Conservation (phyloP, 2,797 vertebrate species). For the Gymnocypris eckloni region DNA sequence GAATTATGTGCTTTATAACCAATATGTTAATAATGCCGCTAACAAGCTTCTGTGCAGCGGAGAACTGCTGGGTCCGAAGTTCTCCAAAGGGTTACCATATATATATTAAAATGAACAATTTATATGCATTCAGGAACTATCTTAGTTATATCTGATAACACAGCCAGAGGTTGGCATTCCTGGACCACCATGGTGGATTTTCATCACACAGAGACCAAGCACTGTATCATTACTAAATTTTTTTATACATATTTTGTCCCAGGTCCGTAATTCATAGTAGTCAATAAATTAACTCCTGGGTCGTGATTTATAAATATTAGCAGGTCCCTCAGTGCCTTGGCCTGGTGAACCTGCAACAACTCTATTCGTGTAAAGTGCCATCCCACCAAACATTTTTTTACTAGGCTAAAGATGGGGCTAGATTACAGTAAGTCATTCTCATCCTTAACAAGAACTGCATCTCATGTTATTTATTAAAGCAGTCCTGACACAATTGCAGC, state of each 20-base stretch:
- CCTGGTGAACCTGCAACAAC: too few relatives aligned
- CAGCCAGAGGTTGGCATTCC: too few relatives aligned
- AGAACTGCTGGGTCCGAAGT: too few relatives aligned
- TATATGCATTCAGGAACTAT: background rate
- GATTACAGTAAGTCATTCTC: background rate
- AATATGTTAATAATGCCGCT: background rate
- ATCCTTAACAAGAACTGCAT: background rate
- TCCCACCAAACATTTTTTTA: background rate
- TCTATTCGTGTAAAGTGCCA: background rate
- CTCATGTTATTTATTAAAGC: slow-evolving; percentile 17
- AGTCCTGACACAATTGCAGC: too few relatives aligned
- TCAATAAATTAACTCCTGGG: background rate
- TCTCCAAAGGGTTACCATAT: background rate
- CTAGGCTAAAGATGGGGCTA: background rate
- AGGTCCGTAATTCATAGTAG: background rate
- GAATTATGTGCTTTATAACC: background rate
- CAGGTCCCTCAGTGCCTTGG: too few relatives aligned
- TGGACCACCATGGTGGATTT: too few relatives aligned
- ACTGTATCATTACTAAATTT: background rate
- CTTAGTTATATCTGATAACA: background rate
- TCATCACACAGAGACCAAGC: background rate
- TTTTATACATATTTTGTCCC: background rate
- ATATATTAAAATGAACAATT: background rate
- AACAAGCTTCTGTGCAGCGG: too few relatives aligned
- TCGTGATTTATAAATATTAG: background rate